Evolutionary conservation across 2,113 vertebrate genomes (phyloP).

Genomic region (Elaphurus davidianus): DNA sequence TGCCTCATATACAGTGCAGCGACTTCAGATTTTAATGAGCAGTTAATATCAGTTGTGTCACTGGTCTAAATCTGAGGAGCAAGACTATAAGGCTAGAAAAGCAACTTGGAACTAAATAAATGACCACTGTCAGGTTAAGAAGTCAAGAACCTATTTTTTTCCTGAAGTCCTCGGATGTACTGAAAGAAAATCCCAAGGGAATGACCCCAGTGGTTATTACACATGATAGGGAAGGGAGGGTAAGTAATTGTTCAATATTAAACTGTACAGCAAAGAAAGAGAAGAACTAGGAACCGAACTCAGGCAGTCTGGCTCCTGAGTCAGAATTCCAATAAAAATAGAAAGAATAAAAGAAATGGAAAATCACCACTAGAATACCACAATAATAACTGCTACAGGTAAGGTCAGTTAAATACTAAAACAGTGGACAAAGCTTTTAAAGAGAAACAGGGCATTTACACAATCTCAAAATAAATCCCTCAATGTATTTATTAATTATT

Average conservation of each 20-base stretch:
- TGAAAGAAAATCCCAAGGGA: background rate
- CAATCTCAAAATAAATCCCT: background rate
- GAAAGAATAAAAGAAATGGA: slow-evolving; percentile 1
- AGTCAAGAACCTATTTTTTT: background rate
- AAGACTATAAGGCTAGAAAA: background rate
- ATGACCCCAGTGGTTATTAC: background rate
- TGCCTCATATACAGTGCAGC: background rate
- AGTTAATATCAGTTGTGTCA: background rate
- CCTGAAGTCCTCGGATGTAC: background rate
- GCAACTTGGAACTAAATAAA: background rate
- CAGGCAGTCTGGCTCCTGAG: background rate
- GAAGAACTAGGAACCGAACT: background rate
- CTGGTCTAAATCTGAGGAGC: background rate
- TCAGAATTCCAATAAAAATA: background rate
- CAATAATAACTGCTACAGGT: background rate
- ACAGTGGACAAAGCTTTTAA: background rate
- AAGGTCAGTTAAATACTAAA: background rate
- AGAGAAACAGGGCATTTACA: background rate
- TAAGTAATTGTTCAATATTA: background rate
- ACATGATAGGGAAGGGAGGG: background rate
- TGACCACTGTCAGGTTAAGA: background rate
- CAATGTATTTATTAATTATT: background rate
- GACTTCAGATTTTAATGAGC: background rate
- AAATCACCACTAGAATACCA: background rate
- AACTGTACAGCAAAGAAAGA: background rate